These are phyloP conservation scores for Myodes glareolus DNA, from an alignment of 2,113 vertebrate genomes.

Conservation along the genomic window DNA sequence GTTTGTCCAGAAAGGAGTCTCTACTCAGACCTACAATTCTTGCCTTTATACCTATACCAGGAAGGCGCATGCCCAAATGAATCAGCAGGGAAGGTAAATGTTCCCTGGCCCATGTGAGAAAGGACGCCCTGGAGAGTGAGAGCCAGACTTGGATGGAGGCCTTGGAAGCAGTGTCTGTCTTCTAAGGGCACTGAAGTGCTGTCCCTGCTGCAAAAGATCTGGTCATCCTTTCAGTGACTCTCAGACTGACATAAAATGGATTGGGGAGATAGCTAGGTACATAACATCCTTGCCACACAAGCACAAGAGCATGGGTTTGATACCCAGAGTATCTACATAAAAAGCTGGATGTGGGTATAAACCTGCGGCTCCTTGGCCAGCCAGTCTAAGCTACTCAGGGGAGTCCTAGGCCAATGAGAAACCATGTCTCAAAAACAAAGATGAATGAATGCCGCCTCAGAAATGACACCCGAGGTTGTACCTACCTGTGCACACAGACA, in stretches of 20 bases:
- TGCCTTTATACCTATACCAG: background rate
- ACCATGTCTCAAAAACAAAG: background rate
- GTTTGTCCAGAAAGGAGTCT: too few species aligned
- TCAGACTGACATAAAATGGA: background rate
- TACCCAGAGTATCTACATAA: background rate
- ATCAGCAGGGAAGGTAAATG: background rate
- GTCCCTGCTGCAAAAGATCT: background rate
- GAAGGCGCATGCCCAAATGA: constrained; percentile 29
- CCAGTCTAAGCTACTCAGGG: background rate
- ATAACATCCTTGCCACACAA: background rate
- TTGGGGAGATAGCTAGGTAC: background rate
- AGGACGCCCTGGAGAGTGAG: background rate
- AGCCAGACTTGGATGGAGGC: background rate
- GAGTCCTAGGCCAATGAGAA: background rate
- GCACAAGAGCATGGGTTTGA: background rate
- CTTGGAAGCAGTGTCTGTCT: background rate
- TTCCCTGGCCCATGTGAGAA: background rate
- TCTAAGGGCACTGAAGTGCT: background rate
- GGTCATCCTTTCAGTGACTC: background rate
- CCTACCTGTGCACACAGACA: background rate
- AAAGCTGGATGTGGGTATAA: background rate
- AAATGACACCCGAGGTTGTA: background rate
- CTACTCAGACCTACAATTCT: too few species aligned
- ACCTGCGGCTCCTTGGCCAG: background rate
- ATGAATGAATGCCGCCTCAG: background rate